These are phyloP conservation scores for Acleris cristana DNA, from an alignment of 2,888 invertebrate genomes.

Conservation along the genomic window DNA sequence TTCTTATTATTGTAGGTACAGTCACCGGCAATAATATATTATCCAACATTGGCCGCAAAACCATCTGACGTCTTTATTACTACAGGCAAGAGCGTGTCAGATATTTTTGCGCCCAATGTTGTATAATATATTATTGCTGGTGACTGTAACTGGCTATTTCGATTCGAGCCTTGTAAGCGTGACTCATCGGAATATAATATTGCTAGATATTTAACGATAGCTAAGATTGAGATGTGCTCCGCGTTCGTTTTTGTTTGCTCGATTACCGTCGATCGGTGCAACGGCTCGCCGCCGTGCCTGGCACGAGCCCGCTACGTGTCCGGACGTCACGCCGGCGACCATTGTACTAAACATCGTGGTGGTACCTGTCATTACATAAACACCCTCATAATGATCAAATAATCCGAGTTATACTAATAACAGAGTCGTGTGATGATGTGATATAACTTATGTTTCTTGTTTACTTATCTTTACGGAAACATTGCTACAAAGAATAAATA, in stretches of 20 bases:
- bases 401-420: conserved; percentile 19
- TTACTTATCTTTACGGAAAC: too few species aligned
- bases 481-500: conserved; percentile 1
- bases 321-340: conserved; percentile 17
- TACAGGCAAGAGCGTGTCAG: too few species aligned
- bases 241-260: conserved; percentile 22
- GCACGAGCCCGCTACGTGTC: conserved; percentile 41
- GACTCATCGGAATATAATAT: too few species aligned
- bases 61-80: too few species aligned
- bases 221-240: background rate
- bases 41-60: too few species aligned
- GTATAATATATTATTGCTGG: background rate
- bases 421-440: conserved; percentile 7
- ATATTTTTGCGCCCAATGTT: too few species aligned
- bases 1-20: too few species aligned
- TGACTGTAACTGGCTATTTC: too few species aligned
- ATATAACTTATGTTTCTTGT: too few species aligned
- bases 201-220: too few species aligned
- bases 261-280: conserved; percentile 36
- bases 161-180: too few species aligned
- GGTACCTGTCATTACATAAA: conserved; percentile 10
- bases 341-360: conserved; percentile 4
- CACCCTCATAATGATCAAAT: conserved; percentile 10
- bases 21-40: too few species aligned
- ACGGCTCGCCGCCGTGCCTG: conserved; percentile 46